Evolutionary conservation across 2,888 invertebrate genomes (phyloP), one percentile per base, ranked within the genome.

Genomic region (Augiades crinisus): DNA sequence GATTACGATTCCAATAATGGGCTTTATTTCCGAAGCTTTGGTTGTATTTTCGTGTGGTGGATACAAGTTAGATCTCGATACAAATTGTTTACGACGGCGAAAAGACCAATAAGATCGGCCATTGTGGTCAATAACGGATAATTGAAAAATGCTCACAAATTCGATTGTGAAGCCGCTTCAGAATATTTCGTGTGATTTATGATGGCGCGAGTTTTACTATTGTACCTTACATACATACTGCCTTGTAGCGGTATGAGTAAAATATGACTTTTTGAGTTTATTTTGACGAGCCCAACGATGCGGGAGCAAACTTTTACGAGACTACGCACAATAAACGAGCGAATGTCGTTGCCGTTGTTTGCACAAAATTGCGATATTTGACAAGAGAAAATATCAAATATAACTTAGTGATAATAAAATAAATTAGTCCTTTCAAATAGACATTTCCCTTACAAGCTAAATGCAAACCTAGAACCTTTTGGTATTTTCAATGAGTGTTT

Each of bases 131-230:
- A 84, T 85, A 75, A 81, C 77, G 81, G 71, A 81, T 86, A 86
- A 88, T 87, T 86, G 85, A 85, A 87, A 85, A 86, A 84, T 72
- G 74, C 77, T 83, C 77, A 81, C 83, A 84, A 84, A 83, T 85
- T 81, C 74, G 81, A 86, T 81, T 84, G 81, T 81, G 73, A 71
- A 75, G 73, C 64, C 72, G 76, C 67, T 77, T 79, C 78, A 72
- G 78, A 71, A 70, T 67, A 72, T 75, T 77, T 73, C 65, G 62
- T 69, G 72, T 86, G 85, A 85, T 85, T 86, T 87, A 86, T 68
- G 81, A 75, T 60, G 70, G 73, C 62, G 61, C 52, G 72, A 70
- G 76, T 71, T 76, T 75, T 68, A 68, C 67, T 70, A 66, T 62
- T 57, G 63, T 59, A 65, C n/a, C n/a, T n/a, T 66, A 10, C 12